Evolutionary conservation across 2,797 vertebrate species (phyloP).

Genomic region (Esox lucius): DNA sequence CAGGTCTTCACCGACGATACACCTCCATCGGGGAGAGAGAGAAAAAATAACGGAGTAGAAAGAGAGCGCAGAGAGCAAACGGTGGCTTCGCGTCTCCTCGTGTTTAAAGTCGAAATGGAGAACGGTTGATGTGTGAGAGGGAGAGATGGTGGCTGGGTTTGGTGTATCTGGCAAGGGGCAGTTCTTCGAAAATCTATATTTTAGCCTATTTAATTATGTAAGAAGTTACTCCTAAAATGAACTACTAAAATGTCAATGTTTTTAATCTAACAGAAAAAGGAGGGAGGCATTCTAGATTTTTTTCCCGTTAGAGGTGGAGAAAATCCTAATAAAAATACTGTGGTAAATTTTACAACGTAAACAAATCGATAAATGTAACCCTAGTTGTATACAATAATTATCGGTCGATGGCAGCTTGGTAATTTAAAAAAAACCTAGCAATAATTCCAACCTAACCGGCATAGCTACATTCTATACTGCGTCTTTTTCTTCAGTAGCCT

Average conservation of each 20-base stretch:
- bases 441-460: constrained; percentile 35
- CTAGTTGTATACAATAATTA: constrained; percentile 27
- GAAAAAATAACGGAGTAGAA: constrained; percentile 10
- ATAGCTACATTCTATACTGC: constrained; percentile 53
- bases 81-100: constrained; percentile 45
- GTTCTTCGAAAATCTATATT: constrained; percentile 17
- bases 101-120: constrained; percentile 56
- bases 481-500: constrained; percentile 55
- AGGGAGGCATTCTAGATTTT: constrained; percentile 41
- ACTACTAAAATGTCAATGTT: constrained; percentile 32
- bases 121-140: constrained; percentile 38
- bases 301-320: constrained; percentile 8
- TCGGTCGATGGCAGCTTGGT: constrained; percentile 43
- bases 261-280: constrained; percentile 35
- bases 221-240: background rate
- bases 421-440: constrained; percentile 49
- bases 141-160: constrained; percentile 36
- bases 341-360: constrained; percentile 39
- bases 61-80: constrained; percentile 30
- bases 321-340: constrained; percentile 40
- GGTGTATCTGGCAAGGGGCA: constrained; percentile 24
- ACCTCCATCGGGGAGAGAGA: constrained; percentile 55
- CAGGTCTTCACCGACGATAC: constrained; percentile 61
- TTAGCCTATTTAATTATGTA: background rate
- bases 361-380: constrained; percentile 31